Conservation (phyloP, 1,140 invertebrate species). For the Danaus plexippus region DNA sequence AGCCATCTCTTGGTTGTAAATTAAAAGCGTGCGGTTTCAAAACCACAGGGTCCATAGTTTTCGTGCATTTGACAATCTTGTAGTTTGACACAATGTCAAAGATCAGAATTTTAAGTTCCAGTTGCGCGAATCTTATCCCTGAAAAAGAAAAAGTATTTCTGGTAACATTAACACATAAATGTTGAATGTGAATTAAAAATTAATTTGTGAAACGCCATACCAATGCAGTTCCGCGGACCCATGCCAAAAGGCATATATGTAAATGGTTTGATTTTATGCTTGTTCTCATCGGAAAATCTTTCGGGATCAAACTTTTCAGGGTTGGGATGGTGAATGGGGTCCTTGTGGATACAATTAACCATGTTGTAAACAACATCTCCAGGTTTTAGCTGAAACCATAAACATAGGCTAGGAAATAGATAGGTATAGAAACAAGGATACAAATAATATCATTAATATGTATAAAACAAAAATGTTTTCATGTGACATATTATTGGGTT, state of each 20-base stretch:
- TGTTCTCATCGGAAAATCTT: slow-evolving; percentile 73
- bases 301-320: slow-evolving; percentile 74
- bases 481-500: too few relatives aligned
- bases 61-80: slow-evolving; percentile 46
- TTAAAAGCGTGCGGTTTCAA: slow-evolving; percentile 31
- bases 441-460: too few relatives aligned
- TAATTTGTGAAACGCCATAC: slow-evolving; percentile 32
- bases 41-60: slow-evolving; percentile 49
- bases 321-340: slow-evolving; percentile 70
- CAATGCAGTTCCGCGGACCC: slow-evolving; percentile 77
- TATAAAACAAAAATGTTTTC: too few relatives aligned
- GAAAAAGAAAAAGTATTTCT: slow-evolving; percentile 19
- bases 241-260: slow-evolving; percentile 76
- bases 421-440: too few relatives aligned
- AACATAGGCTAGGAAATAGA: background rate
- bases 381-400: slow-evolving; percentile 26
- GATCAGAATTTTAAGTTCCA: slow-evolving; percentile 61
- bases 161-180: slow-evolving; percentile 1
- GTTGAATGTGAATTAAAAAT: background rate
- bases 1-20: slow-evolving; percentile 32
- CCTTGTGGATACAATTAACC: slow-evolving; percentile 70
- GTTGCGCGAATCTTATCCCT: slow-evolving; percentile 62
- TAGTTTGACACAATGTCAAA: slow-evolving; percentile 49
- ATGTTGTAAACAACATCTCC: slow-evolving; percentile 43
- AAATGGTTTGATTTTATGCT: slow-evolving; percentile 66